Conservation (phyloP, 1,140 invertebrate genomes). For the Orius laevigatus region DNA sequence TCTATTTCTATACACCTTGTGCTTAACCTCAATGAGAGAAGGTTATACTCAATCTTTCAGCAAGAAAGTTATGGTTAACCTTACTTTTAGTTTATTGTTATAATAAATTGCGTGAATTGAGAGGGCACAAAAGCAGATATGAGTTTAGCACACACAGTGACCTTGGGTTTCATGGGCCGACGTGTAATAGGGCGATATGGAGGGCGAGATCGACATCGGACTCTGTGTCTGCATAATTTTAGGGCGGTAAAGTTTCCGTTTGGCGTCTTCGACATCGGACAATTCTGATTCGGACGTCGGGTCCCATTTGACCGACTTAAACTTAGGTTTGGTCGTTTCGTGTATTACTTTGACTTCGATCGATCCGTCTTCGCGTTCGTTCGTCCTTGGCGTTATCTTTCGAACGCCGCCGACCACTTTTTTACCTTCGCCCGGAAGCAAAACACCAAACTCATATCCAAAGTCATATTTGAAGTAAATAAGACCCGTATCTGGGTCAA, state of each 20-base stretch:
- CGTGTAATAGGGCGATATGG: conserved; percentile 19
- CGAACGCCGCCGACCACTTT: conserved; percentile 6
- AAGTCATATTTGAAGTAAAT: conserved; percentile 75
- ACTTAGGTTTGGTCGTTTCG: conserved; percentile 26
- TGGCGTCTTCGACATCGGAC: conserved; percentile 35
- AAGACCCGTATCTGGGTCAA: conserved; percentile 55
- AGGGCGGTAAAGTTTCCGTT: conserved; percentile 27
- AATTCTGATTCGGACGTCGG: conserved; percentile 44
- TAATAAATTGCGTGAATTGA: too few species aligned
- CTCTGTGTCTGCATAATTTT: conserved; percentile 32
- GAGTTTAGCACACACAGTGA: not conserved
- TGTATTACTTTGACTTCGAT: conserved; percentile 45
- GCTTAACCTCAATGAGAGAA: too few species aligned
- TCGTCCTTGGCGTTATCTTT: conserved; percentile 17
- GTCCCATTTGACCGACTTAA: conserved; percentile 42
- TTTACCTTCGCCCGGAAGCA: conserved; percentile 46
- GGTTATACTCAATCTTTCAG: too few species aligned
- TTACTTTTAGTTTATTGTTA: too few species aligned
- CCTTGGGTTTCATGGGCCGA: conserved; percentile 8
- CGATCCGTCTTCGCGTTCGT: conserved; percentile 30
- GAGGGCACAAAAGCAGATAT: not conserved
- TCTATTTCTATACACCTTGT: too few species aligned
- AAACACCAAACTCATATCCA: conserved; percentile 61
- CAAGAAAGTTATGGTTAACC: too few species aligned
- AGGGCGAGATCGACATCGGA: conserved; percentile 37